These are phyloP conservation scores for Ia io DNA, from an alignment of 2,113 vertebrate genomes.

Conservation along the genomic window DNA sequence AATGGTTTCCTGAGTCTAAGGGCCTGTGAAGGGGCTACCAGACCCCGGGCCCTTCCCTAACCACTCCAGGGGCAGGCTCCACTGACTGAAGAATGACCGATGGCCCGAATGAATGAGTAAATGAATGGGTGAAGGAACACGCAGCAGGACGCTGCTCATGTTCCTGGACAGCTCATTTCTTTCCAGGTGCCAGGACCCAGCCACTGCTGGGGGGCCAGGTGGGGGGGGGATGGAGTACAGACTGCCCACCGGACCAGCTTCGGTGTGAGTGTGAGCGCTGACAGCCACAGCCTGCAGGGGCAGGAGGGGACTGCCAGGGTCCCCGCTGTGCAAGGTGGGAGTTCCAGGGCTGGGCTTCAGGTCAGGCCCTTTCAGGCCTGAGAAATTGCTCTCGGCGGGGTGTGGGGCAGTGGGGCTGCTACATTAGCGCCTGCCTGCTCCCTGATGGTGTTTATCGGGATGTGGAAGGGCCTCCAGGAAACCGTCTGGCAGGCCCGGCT, in stretches of 20 bases:
- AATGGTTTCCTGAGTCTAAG: background rate
- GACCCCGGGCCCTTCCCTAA: background rate
- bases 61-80: background rate
- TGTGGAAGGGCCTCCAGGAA: conserved; percentile 84
- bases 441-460: conserved; percentile 83
- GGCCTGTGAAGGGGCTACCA: background rate
- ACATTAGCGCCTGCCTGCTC: conserved; percentile 81
- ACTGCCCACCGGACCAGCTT: background rate
- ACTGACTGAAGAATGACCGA: background rate
- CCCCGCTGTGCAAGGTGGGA: background rate
- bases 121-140: background rate
- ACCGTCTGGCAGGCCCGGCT: conserved; percentile 83
- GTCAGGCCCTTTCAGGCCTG: conserved; percentile 51
- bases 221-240: too few relatives aligned
- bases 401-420: conserved; percentile 39
- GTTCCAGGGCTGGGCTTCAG: background rate
- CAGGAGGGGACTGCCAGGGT: background rate
- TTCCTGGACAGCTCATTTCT: background rate
- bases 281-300: background rate
- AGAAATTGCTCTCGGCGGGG: conserved; percentile 63
- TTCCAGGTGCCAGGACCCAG: background rate
- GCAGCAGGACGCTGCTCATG: background rate
- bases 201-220: too few relatives aligned
- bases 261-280: too few relatives aligned
- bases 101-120: background rate